Conservation (phyloP, 2,888 invertebrate genomes). For the Caenorhabditis sp. region DNA sequence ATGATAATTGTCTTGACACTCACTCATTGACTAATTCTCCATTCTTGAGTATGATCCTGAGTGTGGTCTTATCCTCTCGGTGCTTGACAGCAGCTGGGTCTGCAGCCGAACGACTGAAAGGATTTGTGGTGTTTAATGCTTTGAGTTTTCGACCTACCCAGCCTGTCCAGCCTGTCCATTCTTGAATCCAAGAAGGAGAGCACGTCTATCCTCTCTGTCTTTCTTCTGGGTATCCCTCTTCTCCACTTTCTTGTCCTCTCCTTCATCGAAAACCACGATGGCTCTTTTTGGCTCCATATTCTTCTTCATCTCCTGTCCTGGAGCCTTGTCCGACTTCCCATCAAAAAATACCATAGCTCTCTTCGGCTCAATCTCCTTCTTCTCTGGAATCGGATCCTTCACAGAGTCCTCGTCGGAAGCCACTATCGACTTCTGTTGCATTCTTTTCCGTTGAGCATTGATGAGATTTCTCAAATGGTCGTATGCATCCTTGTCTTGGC, state of each 20-base stretch:
- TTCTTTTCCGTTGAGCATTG: not conserved
- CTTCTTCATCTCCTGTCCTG: not conserved
- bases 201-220: not conserved
- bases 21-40: not conserved
- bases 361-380: not conserved
- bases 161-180: not conserved
- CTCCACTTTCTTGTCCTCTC: not conserved
- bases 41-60: not conserved
- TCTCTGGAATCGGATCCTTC: not conserved
- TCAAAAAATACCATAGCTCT: not conserved
- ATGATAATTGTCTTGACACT: too few species aligned
- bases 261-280: not conserved
- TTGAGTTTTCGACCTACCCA: not conserved
- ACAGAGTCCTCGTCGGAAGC: not conserved
- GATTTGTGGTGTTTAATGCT: not conserved
- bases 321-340: not conserved
- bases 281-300: not conserved
- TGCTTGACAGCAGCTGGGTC: too few species aligned
- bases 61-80: not conserved
- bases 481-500: not conserved
- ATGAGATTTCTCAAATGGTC: constrained; percentile 1
- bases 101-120: too few species aligned
- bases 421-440: not conserved
- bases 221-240: not conserved
- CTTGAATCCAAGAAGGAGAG: not conserved